Evolutionary conservation across 2,888 invertebrate species (phyloP).

Genomic region (Drosophila birchii): DNA sequence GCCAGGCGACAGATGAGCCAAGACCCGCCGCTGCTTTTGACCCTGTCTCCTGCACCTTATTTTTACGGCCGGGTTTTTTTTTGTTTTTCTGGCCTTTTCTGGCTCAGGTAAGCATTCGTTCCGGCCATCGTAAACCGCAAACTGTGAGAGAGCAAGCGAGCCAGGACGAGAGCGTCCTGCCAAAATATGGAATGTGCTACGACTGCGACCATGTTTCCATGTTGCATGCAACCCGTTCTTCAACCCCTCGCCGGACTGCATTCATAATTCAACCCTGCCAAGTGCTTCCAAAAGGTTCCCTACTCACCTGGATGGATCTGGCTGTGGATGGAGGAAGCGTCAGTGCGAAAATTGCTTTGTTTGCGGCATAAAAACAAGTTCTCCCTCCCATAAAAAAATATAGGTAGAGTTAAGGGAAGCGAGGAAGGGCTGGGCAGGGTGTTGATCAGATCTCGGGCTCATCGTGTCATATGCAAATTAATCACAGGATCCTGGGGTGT

Average conservation of each 20-base stretch:
- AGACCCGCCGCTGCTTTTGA: conserved; percentile 25
- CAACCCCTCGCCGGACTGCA: conserved; percentile 42
- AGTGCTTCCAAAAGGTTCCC: background rate
- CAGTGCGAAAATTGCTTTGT: conserved; percentile 72
- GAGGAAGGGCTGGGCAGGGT: conserved; percentile 9
- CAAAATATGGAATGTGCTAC: conserved; percentile 37
- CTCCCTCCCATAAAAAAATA: conserved; percentile 7
- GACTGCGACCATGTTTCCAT: conserved; percentile 15
- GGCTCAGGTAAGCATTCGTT: conserved; percentile 43
- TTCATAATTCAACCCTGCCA: conserved; percentile 50
- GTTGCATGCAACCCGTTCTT: conserved; percentile 65
- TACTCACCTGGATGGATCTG: conserved; percentile 30
- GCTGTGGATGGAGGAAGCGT: conserved; percentile 49
- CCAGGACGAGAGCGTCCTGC: conserved; percentile 53
- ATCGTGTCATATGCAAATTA: conserved; percentile 78
- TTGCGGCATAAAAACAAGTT: conserved; percentile 74
- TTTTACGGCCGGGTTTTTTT: conserved; percentile 1
- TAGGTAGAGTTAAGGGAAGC: background rate
- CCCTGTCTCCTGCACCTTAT: conserved; percentile 18
- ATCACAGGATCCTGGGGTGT: conserved; percentile 48
- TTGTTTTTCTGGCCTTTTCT: background rate
- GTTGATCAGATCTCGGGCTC: conserved; percentile 67
- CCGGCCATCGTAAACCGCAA: conserved; percentile 49
- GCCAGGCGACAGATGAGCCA: conserved; percentile 53
- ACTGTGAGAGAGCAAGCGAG: conserved; percentile 24